These are phyloP conservation scores for Hippocampus guttulatus DNA, from an alignment of 2,113 vertebrate species.

Conservation along the genomic window DNA sequence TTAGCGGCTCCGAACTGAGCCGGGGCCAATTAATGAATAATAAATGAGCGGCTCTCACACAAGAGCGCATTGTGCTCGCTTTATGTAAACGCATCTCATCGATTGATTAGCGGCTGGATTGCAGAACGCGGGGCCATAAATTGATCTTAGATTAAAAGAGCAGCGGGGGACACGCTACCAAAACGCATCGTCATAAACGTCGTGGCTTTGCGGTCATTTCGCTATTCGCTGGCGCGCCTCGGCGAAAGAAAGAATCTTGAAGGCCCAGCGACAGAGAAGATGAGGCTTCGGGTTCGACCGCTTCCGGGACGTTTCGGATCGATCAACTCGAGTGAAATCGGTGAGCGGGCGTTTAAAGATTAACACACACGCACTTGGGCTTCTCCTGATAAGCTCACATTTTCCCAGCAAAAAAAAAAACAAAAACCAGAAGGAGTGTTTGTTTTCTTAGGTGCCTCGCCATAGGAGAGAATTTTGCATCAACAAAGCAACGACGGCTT, in stretches of 20 bases:
- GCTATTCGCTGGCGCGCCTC: too few relatives aligned
- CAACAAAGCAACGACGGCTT: neutral
- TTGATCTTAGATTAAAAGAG: conserved; percentile 3
- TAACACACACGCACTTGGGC: neutral
- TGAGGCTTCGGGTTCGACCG: neutral
- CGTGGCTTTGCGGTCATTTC: too few relatives aligned
- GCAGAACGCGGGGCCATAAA: neutral
- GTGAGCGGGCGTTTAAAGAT: neutral
- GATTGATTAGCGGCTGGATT: neutral
- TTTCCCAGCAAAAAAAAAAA: neutral
- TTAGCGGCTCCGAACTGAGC: neutral
- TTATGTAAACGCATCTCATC: neutral
- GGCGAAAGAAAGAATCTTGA: too few relatives aligned
- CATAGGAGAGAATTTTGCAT: neutral
- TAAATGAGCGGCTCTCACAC: neutral
- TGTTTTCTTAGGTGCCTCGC: neutral
- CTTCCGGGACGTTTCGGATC: neutral
- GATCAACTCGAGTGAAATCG: too few relatives aligned
- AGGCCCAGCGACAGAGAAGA: neutral
- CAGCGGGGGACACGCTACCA: neutral
- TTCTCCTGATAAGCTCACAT: neutral
- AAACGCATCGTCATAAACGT: too few relatives aligned
- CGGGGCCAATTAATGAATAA: neutral
- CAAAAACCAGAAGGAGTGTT: neutral
- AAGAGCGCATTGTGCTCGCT: neutral